Evolutionary conservation across 2,797 vertebrate genomes (phyloP), one percentile per base, ranked within the genome.

Genomic region (Peromyscus attwateri): DNA sequence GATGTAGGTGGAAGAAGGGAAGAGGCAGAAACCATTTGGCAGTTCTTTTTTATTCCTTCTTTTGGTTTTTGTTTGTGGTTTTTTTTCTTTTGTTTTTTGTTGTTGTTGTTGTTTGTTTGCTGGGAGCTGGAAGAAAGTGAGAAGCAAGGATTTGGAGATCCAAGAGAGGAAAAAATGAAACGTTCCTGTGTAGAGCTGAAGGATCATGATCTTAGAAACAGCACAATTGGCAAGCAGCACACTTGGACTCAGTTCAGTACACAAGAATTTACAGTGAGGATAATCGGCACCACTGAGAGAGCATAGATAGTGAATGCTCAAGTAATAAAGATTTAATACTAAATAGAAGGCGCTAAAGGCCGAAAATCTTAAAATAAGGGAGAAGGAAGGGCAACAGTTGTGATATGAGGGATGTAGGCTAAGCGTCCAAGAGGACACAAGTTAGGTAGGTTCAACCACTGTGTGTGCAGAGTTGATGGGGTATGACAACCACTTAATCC

Each of bases 131-230:
- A 89, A 64, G 31, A 29, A 62, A 8, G 14, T 75, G 49, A 84
- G 46, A 64, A n/a, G 91, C 73, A n/a, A 71, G 82, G 62, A 90
- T 55, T 64, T 92, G 29, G 52, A 68, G 12, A 70, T 82, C 80
- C 3, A 11, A 73, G 31, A 75, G 76, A 34, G 34, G 55, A 68
- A 6, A 70, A 25, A 40, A 34, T 60, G 75, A 87, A 70, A 64
- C 27, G 31, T 16, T 92, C 70, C 34, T 29, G 11, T 57, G 43
- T 66, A 29, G 29, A 87, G 23, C 3, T 25, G 60, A 19, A 57
- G 25, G 21, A 2, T 3, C 11, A 62, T 2, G 14, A 55, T 29
- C 40, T 64, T 19, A 9, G 27, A 37, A 70, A 73, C 17, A 76
- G 40, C 5, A 3, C 2, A 34, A 40, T 5, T 8, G 55, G 21